Conservation (phyloP, 2,888 invertebrate species). For the Spatulosminthurus flaviceps region DNA sequence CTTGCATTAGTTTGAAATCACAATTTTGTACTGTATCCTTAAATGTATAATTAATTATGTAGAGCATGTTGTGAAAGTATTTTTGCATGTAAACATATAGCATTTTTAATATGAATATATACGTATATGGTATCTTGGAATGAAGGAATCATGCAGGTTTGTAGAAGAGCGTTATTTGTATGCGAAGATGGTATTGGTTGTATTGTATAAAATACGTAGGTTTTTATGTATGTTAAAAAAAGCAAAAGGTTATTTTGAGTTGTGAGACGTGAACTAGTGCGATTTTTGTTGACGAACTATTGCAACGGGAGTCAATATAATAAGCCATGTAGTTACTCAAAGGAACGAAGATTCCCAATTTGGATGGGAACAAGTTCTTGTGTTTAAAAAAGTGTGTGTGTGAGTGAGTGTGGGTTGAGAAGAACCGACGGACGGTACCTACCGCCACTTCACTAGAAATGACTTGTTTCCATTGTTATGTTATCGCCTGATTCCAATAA, state of each 20-base stretch:
- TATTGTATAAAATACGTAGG: too few relatives aligned
- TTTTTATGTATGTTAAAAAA: neutral
- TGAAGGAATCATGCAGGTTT: too few relatives aligned
- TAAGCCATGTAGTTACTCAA: neutral
- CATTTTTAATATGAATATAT: too few relatives aligned
- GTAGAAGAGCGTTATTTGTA: too few relatives aligned
- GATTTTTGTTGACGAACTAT: neutral
- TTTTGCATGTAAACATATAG: neutral
- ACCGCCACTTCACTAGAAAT: neutral
- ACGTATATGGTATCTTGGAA: too few relatives aligned
- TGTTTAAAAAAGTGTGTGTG: neutral
- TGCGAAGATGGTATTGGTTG: too few relatives aligned
- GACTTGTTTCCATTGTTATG: neutral
- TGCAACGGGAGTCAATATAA: neutral
- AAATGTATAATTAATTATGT: neutral
- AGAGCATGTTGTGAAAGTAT: neutral
- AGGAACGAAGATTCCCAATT: constrained; percentile 7
- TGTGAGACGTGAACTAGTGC: neutral
- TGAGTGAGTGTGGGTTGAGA: neutral
- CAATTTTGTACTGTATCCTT: neutral
- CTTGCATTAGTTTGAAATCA: neutral
- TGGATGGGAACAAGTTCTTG: neutral
- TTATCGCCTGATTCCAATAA: neutral
- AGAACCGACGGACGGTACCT: neutral
- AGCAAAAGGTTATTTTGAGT: constrained; percentile 30